phyloP scores from a whole-genome alignment of 1,140 invertebrate species.

The Orius insidiosus region DNA sequence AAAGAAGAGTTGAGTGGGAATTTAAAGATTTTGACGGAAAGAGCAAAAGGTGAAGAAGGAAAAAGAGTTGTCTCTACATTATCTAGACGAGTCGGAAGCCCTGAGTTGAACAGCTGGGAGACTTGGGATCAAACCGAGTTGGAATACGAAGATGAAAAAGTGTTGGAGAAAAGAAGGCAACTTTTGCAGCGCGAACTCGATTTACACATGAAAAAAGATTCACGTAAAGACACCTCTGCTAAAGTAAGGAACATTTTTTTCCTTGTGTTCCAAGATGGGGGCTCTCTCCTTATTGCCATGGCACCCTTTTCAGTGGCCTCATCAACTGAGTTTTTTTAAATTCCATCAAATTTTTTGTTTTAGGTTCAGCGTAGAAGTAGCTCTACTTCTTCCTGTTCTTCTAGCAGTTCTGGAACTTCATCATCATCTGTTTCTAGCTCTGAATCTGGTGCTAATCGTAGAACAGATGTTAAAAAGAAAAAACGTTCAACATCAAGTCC shows the following conservation, averaged over 20 bases:
- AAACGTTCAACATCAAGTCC: neutral
- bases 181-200: constrained; percentile 60
- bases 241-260: too few species aligned
- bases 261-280: too few species aligned
- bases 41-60: constrained; percentile 1
- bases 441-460: too few species aligned
- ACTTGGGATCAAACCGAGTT: constrained; percentile 60
- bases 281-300: too few species aligned
- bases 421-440: too few species aligned
- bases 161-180: constrained; percentile 53
- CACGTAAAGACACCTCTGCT: constrained; percentile 24
- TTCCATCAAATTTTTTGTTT: too few species aligned
- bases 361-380: too few species aligned
- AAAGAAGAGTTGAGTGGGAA: constrained; percentile 34
- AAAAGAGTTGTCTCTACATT: neutral
- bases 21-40: constrained; percentile 3
- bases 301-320: too few species aligned
- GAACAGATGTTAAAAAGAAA: too few species aligned
- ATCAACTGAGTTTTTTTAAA: too few species aligned
- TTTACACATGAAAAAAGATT: constrained; percentile 50
- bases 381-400: too few species aligned
- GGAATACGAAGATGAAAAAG: constrained; percentile 67
- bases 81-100: constrained; percentile 26
- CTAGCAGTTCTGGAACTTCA: too few species aligned
- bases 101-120: constrained; percentile 43